Conservation (phyloP, 2,113 vertebrate species). For the Dissostichus mawsoni region DNA sequence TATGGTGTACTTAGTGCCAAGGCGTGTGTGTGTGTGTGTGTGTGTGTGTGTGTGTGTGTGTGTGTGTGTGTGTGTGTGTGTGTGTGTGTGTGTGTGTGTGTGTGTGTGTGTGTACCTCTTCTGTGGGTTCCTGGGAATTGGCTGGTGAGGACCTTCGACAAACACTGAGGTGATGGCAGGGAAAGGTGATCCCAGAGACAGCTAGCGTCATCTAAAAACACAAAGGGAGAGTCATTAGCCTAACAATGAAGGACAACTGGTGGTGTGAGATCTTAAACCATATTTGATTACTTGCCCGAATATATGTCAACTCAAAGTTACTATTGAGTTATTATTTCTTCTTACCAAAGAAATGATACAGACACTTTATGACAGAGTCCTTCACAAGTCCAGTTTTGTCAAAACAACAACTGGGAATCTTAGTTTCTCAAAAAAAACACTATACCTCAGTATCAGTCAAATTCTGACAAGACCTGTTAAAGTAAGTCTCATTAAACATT, state of each 20-base stretch:
- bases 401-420: too few species aligned
- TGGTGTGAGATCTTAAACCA: neutral
- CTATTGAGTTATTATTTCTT: too few species aligned
- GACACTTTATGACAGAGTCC: too few species aligned
- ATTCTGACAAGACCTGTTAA: too few species aligned
- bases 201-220: conserved; percentile 92
- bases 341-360: too few species aligned
- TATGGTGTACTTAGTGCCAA: too few species aligned
- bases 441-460: too few species aligned
- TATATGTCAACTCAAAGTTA: too few species aligned
- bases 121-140: conserved; percentile 91
- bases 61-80: neutral
- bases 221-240: neutral
- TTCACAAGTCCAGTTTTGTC: too few species aligned
- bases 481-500: too few species aligned
- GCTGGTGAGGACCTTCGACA: conserved; percentile 92
- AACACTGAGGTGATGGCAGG: conserved; percentile 96
- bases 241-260: neutral
- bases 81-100: too few species aligned
- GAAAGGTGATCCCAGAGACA: conserved; percentile 92
- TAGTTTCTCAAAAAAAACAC: too few species aligned
- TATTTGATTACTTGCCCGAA: neutral
- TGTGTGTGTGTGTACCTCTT: conserved; percentile 85
- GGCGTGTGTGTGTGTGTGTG: neutral
- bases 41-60: neutral